Base-by-base conservation (phyloP, 1,140 invertebrate species). In the Ostrea edulis region DNA sequence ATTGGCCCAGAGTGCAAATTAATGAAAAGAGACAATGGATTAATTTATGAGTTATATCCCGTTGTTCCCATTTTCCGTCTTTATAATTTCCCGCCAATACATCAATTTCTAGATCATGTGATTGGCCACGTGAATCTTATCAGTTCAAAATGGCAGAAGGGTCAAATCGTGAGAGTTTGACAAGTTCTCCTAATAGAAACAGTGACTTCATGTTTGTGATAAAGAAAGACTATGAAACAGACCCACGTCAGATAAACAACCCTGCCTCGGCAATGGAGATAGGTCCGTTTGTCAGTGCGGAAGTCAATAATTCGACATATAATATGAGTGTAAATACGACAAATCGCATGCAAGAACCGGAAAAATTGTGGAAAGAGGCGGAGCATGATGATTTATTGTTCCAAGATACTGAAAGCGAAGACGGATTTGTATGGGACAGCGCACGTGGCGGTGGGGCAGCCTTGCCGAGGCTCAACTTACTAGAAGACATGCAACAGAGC, bases 91-190 rank as follows among this genome's bases (percentile, higher is more conserved):
- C 68, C 68, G 68, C 68, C 29, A 25, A 77, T 29, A 14, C 29
- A 77, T 77, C 68, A 77, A 14, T 77, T 77, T 77, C 11, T 14
- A 77, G 29, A 77, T 77, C 68, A 77, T 77, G 68, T 77, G 68
- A 77, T 77, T 77, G 9, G 29, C 68, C 68, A 77, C 68, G 68
- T 77, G 68, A 35, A 29, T 77, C 29, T 77, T 77, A 77, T 77
- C 68, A 77, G 68, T 77, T 77, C 68, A 77, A 77, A 77, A 77
- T 77, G 68, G 68, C 68, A 77, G 68, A 77, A 77, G 68, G 68
- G 68, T 77, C 68, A 77, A 77, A 77, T 77, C 68, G 68, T 77
- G 68, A 25, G 22, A 77, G 29, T 77, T 77, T 29, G 22, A 8
- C 29, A 12, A 35, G 9, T 22, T 77, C 29, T 14, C 25, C 68